Conservation (phyloP, 2,113 vertebrate species). For the Hymenochirus boettgeri region DNA sequence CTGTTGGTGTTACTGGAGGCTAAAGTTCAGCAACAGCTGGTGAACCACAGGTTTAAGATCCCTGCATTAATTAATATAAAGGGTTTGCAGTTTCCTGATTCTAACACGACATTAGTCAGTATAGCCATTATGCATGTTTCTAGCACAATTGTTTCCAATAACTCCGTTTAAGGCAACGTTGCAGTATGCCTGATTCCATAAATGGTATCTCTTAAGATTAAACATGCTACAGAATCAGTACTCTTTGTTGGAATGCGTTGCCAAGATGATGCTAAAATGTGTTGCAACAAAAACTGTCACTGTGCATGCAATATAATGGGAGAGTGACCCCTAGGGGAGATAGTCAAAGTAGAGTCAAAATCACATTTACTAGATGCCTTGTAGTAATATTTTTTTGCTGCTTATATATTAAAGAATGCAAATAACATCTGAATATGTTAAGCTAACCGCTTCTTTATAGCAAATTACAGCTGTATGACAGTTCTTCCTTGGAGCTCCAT, state of each 20-base stretch:
- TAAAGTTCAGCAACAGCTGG: neutral
- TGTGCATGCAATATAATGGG: neutral
- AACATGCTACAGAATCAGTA: too few relatives aligned
- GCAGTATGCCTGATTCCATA: too few relatives aligned
- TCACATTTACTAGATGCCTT: neutral
- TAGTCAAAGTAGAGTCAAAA: neutral
- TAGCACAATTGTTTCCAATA: neutral
- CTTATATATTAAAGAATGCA: too few relatives aligned
- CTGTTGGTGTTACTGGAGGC: neutral
- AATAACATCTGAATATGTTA: too few relatives aligned
- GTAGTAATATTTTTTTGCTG: neutral
- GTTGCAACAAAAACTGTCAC: too few relatives aligned
- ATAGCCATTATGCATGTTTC: neutral
- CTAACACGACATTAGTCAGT: too few relatives aligned
- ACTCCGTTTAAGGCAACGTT: too few relatives aligned
- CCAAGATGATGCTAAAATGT: too few relatives aligned
- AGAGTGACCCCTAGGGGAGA: slow-evolving; percentile 19
- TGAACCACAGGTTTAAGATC: neutral
- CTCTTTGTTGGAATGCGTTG: too few relatives aligned
- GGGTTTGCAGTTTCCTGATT: too few relatives aligned
- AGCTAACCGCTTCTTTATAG: neutral
- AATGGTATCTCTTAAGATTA: too few relatives aligned
- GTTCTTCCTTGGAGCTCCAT: neutral
- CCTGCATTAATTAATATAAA: neutral
- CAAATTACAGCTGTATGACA: neutral